Base-by-base conservation (phyloP, 92 coral and sea anemone genomes). In the Virgularia gustaviana region DNA sequence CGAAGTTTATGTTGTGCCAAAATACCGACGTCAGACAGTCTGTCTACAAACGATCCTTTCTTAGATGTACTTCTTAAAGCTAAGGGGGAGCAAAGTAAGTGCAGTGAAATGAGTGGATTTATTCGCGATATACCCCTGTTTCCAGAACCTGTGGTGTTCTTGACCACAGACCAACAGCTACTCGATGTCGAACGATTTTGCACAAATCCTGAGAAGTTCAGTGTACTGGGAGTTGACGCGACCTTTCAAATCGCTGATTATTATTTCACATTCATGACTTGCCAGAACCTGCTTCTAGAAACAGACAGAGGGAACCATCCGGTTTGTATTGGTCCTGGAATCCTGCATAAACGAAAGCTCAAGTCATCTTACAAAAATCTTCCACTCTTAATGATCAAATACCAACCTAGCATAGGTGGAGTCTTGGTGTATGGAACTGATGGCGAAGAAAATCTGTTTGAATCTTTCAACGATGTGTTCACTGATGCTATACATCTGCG, bases 371-470 rank as follows among this genome's bases (percentile, higher is more conserved):
- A 63, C 64, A 63, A 76, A 41, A 47, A 47, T 59, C 54, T 76
- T 16, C 63, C 81, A 12, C 33, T 73, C 10, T 27, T 41, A 37
- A 63, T 49, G 57, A 73, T 76, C 12, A 76, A 76, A 43, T 62
- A 76, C 61, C 81, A 36, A 6, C 64, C 49, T 10, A 41, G 20
- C 30, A 76, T 65, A 22, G 16, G 30, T 35, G 81, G 74, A 10
- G 74, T 63, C 42, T 64, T 76, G 47, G 73, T 76, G 15, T 16
- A 49, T 27, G 81, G 81, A 25, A 63, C 81, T 5, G 81, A 76
- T 35, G 83, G 87, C 23, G 83, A 83, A 27, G 78, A 77, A 47
- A 76, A 83, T 29, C 20, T 83, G 12, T 42, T 12, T 9, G 51
- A 49, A 16, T 77, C 81, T 2, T 19, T 65, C 33, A 27, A 62